A percentile compares a stretch with the other conserved stretches of the same genome.
Evolutionary conservation across 2,113 vertebrate species (phyloP).

Genomic region (Alexandromys fortis): DNA sequence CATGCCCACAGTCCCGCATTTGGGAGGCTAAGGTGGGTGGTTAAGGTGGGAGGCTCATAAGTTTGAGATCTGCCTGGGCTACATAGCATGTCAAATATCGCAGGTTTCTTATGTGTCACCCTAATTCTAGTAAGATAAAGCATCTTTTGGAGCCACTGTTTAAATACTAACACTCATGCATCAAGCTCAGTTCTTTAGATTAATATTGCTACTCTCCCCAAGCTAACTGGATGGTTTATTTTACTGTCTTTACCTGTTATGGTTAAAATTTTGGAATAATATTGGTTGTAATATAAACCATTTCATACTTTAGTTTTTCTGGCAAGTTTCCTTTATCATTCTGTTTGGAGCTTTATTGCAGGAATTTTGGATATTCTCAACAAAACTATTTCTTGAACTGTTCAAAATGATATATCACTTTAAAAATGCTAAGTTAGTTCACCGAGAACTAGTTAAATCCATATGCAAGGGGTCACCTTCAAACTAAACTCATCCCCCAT

Average conservation of each 20-base stretch:
- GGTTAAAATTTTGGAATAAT: constrained; percentile 45
- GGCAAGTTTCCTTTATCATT: constrained; percentile 54
- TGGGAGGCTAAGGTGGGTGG: background rate
- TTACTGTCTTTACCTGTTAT: constrained; percentile 50
- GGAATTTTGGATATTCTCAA: constrained; percentile 39
- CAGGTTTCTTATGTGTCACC: background rate
- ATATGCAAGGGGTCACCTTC: constrained; percentile 45
- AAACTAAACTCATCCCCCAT: constrained; percentile 24
- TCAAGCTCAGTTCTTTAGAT: constrained; percentile 27
- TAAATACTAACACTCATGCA: constrained; percentile 36
- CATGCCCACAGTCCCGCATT: background rate
- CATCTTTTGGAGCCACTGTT: background rate
- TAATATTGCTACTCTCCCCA: constrained; percentile 3
- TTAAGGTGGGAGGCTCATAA: background rate
- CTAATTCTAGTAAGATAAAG: background rate
- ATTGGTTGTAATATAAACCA: constrained; percentile 51
- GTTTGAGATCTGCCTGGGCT: background rate
- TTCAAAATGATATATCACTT: constrained; percentile 67
- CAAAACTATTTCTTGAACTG: constrained; percentile 20
- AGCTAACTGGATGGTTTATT: constrained; percentile 24
- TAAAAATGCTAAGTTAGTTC: constrained; percentile 49
- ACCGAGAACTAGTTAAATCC: constrained; percentile 56
- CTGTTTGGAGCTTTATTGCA: constrained; percentile 50
- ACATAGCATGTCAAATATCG: background rate
- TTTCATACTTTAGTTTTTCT: constrained; percentile 58